Evolutionary conservation across 2,113 vertebrate species (phyloP), one percentile per base, ranked within the genome.

Genomic region (Phoxinus phoxinus): DNA sequence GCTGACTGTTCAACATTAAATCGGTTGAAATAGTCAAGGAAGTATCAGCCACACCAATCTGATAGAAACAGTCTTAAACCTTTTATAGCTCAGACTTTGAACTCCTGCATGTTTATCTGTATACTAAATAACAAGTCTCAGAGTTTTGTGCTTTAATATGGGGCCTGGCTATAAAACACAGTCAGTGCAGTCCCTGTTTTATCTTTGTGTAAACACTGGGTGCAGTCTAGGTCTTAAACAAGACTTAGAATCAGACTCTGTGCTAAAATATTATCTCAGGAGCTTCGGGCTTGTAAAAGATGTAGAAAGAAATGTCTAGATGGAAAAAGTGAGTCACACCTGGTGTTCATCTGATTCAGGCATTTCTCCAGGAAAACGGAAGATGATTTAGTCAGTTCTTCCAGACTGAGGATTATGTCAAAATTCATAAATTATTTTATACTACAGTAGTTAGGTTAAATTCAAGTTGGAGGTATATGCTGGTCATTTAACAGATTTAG

Each of bases 311-410:
- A 90, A 83, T 79, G 17, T 69, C 83, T 82, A 75, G 51, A 77
- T 27, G 90, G 93, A 93, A 87, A 92, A 88, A 86, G 81, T 92
- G 91, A 95, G 90, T 94, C 93, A 95, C 88, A 76, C n/a, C 76
- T 46, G 77, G 91, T 87, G 35, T 35, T 35, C 41, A 83, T 71
- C 48, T 23, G 65, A n/a, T 32, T 58, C 1, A 30, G 32, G 19
- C 19, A 35, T 83, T 79, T 30, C 5, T 81, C 78, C 58, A 71
- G 37, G 48, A 41, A 69, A 82, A 58, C 7, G 10, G 15, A 58
- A 83, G 56, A 56, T n/a, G 32, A 59, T 59, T 48, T 78, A n/a
- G 53, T 79, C 32, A 25, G 3, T 51, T n/a, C 19, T 32, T 82
- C 27, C 80, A 35, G 44, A 53, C 10, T 53, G 58, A 81, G 58